Evolutionary conservation across 2,113 vertebrate species (phyloP), one percentile per base, ranked within the genome.

Genomic region (Centropristis striata): DNA sequence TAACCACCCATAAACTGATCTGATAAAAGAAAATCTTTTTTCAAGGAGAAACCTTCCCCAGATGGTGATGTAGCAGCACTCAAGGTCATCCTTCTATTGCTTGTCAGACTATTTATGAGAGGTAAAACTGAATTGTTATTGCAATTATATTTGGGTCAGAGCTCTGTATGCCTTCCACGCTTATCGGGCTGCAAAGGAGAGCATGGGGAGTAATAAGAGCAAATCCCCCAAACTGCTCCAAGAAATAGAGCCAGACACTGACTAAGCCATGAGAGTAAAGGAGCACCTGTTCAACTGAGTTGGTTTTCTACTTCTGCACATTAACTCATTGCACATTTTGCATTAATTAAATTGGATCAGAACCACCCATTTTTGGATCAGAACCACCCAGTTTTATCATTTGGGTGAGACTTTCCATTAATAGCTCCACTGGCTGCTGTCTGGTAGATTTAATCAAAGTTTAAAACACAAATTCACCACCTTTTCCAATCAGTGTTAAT

Each of bases 181-280:
- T 37, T 11, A 41, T 21, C n/a, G 28, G n/a, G 39, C 18, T 23
- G 13, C 21, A 74, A 66, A 78, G 47, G 18, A 63, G 68, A 60
- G 47, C 16, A 14, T 13, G 8, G 37, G 58, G 44, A 32, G 11
- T 63, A n/a, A n/a, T 73, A 28, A 39, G 4, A 14, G 4, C 0
- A 77, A 75, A 61, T 32, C 28, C 27, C 37, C 14, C 15, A 58
- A 70, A 10, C 18, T 27, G 46, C 36, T 63, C 25, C 55, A 61
- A 36, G 37, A 72, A 55, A 39, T 2, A n/a, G 21, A 66, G 51
- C 13, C 71, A 36, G 9, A 64, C 0, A 5, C 37, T 68, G 37
- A 68, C 54, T 8, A 51, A 53, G 36, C 25, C 10, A 20, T 27
- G 21, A 11, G 44, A 51, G 14, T 14, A 5, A n/a, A 47, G 42